A percentile compares a stretch with the other conserved stretches of the same genome.
These are phyloP conservation scores for Symphodus melops DNA, from an alignment of 2,113 vertebrate genomes.

Conservation along the genomic window DNA sequence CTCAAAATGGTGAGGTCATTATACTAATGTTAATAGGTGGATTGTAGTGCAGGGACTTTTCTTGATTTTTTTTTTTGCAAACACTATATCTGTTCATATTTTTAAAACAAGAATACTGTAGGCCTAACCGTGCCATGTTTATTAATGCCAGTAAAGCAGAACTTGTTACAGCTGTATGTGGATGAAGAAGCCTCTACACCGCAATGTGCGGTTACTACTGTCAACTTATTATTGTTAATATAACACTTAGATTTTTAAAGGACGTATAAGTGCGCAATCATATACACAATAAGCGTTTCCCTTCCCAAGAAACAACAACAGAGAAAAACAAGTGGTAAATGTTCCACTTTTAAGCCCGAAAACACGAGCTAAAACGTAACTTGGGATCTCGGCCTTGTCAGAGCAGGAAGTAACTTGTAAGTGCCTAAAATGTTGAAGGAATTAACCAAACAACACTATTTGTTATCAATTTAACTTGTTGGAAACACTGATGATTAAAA, in stretches of 20 bases:
- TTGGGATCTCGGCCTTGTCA: conserved; percentile 75
- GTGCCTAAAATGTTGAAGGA: conserved; percentile 56
- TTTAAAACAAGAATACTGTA: not conserved
- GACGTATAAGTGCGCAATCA: not conserved
- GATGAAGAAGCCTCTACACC: no score
- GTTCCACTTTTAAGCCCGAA: not conserved
- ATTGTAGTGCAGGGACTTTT: not conserved
- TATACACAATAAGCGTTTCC: no score
- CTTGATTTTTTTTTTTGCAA: not conserved
- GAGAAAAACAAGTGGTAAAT: not conserved
- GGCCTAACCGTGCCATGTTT: not conserved
- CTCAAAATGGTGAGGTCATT: conserved; percentile 27
- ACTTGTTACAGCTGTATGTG: not conserved
- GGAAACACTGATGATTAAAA: not conserved
- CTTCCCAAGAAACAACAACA: not conserved
- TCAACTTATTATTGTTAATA: not conserved
- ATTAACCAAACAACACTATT: conserved; percentile 13
- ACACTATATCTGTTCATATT: not conserved
- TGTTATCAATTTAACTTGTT: not conserved
- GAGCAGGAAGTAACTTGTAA: conserved; percentile 85
- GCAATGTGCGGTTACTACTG: not conserved
- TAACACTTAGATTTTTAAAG: not conserved
- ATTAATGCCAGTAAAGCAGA: not conserved
- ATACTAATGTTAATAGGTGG: not conserved
- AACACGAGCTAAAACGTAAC: conserved; percentile 52